phyloP scores from a whole-genome alignment of 2,113 vertebrate genomes.

The Equus quagga region DNA sequence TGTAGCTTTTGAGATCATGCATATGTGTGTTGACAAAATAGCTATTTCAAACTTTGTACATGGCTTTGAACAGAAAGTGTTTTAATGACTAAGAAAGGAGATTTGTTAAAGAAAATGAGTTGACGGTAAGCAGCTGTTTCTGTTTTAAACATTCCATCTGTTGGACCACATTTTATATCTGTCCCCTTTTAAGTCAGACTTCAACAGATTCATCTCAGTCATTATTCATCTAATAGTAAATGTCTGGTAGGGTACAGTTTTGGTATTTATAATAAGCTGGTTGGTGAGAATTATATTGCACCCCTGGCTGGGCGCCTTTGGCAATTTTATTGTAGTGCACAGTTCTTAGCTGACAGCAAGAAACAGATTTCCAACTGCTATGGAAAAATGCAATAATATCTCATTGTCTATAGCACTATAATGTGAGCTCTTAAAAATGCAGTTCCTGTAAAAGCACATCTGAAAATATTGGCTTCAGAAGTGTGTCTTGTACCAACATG shows the following conservation, averaged over 20 bases:
- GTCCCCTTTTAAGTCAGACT: conserved; percentile 17
- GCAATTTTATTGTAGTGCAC: not conserved
- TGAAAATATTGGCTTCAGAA: not conserved
- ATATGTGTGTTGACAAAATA: conserved; percentile 12
- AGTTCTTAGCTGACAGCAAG: not conserved
- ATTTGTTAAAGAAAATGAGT: conserved; percentile 31
- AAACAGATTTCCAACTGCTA: not conserved
- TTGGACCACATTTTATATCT: conserved; percentile 29
- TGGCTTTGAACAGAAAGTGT: conserved; percentile 14
- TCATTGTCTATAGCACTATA: not conserved
- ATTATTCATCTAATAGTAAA: not conserved
- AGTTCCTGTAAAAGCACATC: not conserved
- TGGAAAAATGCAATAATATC: not conserved
- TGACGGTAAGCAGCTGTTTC: conserved; percentile 51
- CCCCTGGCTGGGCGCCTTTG: not conserved
- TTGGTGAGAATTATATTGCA: not conserved
- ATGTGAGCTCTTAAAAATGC: not conserved
- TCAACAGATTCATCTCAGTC: not conserved
- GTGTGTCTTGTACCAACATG: not conserved
- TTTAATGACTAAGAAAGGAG: conserved; percentile 39
- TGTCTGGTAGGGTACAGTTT: not conserved
- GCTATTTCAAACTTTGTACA: not conserved
- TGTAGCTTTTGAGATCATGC: conserved; percentile 35
- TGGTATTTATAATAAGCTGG: not conserved
- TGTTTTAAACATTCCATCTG: conserved; percentile 37